Percentiles rank a stretch among this genome's conserved stretches.
Evolutionary conservation across 1,140 invertebrate genomes (phyloP).

Genomic region (Drosophila kepulauana): DNA sequence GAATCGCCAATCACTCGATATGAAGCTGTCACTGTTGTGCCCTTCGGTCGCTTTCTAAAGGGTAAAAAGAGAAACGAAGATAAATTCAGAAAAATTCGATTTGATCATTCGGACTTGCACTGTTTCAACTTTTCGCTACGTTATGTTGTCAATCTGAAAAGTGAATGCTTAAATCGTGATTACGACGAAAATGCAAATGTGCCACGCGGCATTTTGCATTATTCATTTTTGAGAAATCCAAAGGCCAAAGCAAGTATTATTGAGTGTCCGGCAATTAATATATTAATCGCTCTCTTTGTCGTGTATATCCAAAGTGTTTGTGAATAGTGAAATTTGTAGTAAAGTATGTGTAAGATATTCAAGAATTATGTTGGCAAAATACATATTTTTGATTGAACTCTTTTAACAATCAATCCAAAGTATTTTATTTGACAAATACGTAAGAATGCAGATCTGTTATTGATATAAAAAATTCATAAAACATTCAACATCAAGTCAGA

Average conservation of each 20-base stretch:
- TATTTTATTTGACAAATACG: no score
- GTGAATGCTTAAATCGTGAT: background rate
- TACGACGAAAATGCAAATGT: background rate
- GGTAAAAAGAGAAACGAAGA: background rate
- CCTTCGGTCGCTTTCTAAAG: background rate
- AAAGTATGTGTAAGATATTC: no score
- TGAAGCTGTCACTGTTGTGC: background rate
- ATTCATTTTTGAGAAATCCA: background rate
- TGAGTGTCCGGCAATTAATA: background rate
- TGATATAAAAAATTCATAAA: no score
- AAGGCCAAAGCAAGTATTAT: background rate
- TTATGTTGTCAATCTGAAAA: slow-evolving; percentile 8
- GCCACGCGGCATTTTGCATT: slow-evolving; percentile 2
- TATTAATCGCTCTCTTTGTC: background rate
- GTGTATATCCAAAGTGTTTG: no score
- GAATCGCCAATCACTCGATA: background rate
- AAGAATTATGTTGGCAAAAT: no score
- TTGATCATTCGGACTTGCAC: slow-evolving; percentile 18
- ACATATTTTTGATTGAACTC: no score
- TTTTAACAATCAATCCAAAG: no score
- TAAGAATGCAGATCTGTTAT: no score
- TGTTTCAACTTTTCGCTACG: slow-evolving; percentile 2
- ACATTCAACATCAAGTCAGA: no score
- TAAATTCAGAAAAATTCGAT: background rate
- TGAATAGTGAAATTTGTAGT: no score